Base-by-base conservation (phyloP, 2,113 vertebrate species). In the Glareola pratincola region DNA sequence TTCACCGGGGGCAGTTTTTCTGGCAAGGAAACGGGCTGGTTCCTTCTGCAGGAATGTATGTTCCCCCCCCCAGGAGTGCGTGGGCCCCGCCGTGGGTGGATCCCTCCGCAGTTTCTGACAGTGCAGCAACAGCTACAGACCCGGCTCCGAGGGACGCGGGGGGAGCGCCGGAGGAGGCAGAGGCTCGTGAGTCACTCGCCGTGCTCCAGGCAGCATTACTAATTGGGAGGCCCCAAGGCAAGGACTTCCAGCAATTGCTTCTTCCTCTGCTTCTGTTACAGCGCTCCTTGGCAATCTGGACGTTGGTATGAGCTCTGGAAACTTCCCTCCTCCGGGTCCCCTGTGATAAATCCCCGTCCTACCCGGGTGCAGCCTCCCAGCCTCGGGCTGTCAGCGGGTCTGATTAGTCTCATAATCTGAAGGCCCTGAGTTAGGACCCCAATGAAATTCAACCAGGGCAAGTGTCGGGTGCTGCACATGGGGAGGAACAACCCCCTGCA, bases 121-220 rank as follows among this genome's bases (percentile, higher is more conserved):
- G 37, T 10, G 43, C 36, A 18, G 59, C n/a, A 4, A 5, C 39
- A 75, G 43, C 39, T 19, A 8, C 8, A 21, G n/a, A 12, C 39
- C 50, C 8, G 2, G 36, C 21, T 39, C 26, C 15, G 34, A 15
- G 57, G 64, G 66, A 6, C 5, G 67, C 19, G 36, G 8, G 0
- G 62, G 74, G 45, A 37, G 34, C 56, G 3, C 0, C 6, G 1
- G 37, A 9, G 54, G 56, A 4, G 8, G 56, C 27, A 1, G 32
- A 2, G 22, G 57, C 57, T 34, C 20, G 2, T 32, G 67, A 56
- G n/a, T 80, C 86, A 50, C 48, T 18, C 1, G 4, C 2, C 2
- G 30, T 17, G 56, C 77, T 50, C 36, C 3, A 59, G 77, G 68
- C 51, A 59, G 53, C 8, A 1, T 10, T 37, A 23, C 26, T 43